Percentiles rank a stretch among this genome's conserved stretches.
These are phyloP conservation scores for Merodon equestris DNA, from an alignment of 2,888 invertebrate species.

Conservation along the genomic window DNA sequence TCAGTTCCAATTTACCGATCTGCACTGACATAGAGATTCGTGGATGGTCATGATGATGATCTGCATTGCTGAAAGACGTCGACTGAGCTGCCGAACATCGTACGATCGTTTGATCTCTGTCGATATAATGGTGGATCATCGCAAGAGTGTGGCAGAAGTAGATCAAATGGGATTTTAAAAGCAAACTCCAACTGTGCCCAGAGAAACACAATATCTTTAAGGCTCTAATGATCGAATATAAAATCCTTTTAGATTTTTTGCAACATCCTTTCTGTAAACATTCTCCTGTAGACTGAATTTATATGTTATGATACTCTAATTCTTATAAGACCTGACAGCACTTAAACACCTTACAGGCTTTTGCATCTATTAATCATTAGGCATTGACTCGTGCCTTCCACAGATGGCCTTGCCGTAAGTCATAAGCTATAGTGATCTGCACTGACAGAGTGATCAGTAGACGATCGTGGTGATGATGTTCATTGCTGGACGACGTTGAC, in stretches of 20 bases:
- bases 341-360: too few species aligned
- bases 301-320: too few species aligned
- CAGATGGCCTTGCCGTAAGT: too few species aligned
- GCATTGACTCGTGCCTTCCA: too few species aligned
- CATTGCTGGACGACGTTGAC: background rate
- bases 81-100: conserved; percentile 18
- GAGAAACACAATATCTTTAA: too few species aligned
- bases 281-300: too few species aligned
- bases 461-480: conserved; percentile 54
- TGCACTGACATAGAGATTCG: conserved; percentile 62
- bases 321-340: too few species aligned
- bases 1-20: conserved; percentile 62
- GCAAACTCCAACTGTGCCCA: too few species aligned
- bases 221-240: too few species aligned
- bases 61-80: conserved; percentile 15
- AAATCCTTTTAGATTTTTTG: too few species aligned
- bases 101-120: conserved; percentile 14
- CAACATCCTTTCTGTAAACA: too few species aligned
- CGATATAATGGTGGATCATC: conserved; percentile 12
- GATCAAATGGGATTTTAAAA: conserved; percentile 37
- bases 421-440: conserved; percentile 57
- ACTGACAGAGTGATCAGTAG: conserved; percentile 57
- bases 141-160: conserved; percentile 33
- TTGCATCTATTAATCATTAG: too few species aligned
- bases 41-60: conserved; percentile 53